phyloP scores from a whole-genome alignment of 2,888 invertebrate genomes.

The Leptopilina drosophilae region DNA sequence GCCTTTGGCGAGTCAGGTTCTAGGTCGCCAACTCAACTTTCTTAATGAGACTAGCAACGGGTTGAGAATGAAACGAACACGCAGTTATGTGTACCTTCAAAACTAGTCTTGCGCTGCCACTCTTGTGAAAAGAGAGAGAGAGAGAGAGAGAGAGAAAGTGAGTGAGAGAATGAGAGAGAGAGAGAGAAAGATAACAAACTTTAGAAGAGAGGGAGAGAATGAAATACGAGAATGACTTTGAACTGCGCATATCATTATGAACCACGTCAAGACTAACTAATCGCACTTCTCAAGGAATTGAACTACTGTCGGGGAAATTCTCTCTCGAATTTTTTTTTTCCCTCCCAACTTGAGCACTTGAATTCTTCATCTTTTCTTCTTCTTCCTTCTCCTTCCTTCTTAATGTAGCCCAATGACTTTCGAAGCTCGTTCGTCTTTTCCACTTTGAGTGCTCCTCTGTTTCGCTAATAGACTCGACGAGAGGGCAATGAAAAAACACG shows the following conservation, averaged over 20 bases:
- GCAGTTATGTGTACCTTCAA: conserved; percentile 58
- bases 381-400: background rate
- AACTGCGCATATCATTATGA: conserved; percentile 46
- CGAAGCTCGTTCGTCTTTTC: conserved; percentile 15
- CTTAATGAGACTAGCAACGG: conserved; percentile 69
- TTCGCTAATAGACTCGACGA: conserved; percentile 15
- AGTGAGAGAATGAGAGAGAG: conserved; percentile 55
- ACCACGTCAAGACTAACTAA: conserved; percentile 57
- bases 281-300: conserved; percentile 52
- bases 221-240: conserved; percentile 67
- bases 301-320: conserved; percentile 8
- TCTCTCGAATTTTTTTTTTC: background rate
- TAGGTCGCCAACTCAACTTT: conserved; percentile 67
- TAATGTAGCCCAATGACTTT: conserved; percentile 3
- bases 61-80: conserved; percentile 69
- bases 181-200: conserved; percentile 49
- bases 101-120: conserved; percentile 52
- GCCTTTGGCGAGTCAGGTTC: conserved; percentile 58
- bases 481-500: background rate
- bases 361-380: conserved; percentile 4
- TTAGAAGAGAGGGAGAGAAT: conserved; percentile 48
- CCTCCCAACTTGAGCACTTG: background rate
- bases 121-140: conserved; percentile 28
- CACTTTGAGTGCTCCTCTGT: conserved; percentile 8
- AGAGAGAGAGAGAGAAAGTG: conserved; percentile 39